Evolutionary conservation across 53 echinoderm and acorn worm genomes (phyloP), one percentile per base, ranked within the genome.

Genomic region (Antedon mediterranea): DNA sequence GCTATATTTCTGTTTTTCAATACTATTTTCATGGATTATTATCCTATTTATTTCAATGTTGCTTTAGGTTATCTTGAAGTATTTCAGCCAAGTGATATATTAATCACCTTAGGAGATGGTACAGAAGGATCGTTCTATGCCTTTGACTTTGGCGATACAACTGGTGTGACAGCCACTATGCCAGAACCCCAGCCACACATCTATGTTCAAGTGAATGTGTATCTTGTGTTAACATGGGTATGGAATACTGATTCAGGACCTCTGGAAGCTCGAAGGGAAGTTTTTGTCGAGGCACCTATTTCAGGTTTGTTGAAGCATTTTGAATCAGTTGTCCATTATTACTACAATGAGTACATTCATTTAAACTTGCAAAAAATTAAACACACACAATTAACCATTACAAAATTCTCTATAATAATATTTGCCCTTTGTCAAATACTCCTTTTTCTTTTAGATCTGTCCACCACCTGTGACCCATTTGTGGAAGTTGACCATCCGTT

Each of bases 81-180:
- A 11, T 90, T 84, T 70, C 73, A 85, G 41, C 79, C 72, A 43
- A 83, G 79, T 31, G 78, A 78, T 28, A 80, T 90, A 9, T 76
- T 80, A 32, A 88, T 81, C 26, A 88, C 87, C 28, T 81, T 90
- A 4, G 82, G 73, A 43, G 83, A 80, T 43, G 88, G 88, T 28
- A 37, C 29, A 20, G 90, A 83, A 26, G 73, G 83, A 30, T 79
- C 88, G 32, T 75, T 80, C 32, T 90, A 79, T 72, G 73, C 72
- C 3, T 90, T 88, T 81, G 83, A 90, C 44, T 90, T 83, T 85
- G 90, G 90, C 3, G 90, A 90, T 77, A 57, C 43, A 14, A 88
- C 85, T 5, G 80, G 83, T 20, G 78, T 85, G 20, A 43, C 75
- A 34, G 32, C 31, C 28, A 43, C 76, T 23, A 83, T 83, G 28